Percentiles rank a stretch among this genome's conserved stretches.
Evolutionary conservation across 2,888 invertebrate species (phyloP).

Genomic region (Cremastinae sp.): DNA sequence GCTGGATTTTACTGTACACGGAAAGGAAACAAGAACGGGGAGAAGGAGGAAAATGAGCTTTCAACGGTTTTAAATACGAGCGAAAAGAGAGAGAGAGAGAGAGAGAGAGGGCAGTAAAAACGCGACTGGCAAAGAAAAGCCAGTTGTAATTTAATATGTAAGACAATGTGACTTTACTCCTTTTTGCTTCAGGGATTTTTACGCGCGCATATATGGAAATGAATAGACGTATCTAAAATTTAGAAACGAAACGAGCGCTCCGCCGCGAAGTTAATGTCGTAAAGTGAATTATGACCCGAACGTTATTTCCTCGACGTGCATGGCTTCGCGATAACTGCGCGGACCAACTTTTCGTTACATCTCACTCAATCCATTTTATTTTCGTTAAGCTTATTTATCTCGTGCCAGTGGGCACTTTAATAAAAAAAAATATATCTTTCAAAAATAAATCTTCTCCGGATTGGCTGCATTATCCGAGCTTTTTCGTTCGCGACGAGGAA

Average conservation of each 20-base stretch:
- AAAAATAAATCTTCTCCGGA: too few relatives aligned
- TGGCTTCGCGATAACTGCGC: too few relatives aligned
- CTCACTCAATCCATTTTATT: too few relatives aligned
- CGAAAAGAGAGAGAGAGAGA: constrained; percentile 10
- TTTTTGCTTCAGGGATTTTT: not conserved
- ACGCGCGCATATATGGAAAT: constrained; percentile 2
- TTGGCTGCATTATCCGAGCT: not conserved
- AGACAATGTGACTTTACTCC: not conserved
- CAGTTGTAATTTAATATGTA: not conserved
- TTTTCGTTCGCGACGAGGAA: constrained; percentile 12
- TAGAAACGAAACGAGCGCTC: constrained; percentile 45
- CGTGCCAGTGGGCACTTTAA: too few relatives aligned
- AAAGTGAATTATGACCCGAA: constrained; percentile 67
- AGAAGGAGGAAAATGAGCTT: constrained; percentile 21
- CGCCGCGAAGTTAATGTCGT: constrained; percentile 62
- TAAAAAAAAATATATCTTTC: too few relatives aligned
- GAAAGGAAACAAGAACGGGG: not conserved
- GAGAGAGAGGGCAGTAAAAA: too few relatives aligned
- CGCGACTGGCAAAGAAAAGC: too few relatives aligned
- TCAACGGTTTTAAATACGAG: constrained; percentile 11
- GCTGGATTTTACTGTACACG: constrained; percentile 8
- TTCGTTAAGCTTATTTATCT: too few relatives aligned
- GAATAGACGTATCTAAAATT: constrained; percentile 2
- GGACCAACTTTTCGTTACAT: too few relatives aligned
- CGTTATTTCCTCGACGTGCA: constrained; percentile 62